Base-by-base conservation (phyloP, 2,888 invertebrate genomes). In the Quadroppia sp. region DNA sequence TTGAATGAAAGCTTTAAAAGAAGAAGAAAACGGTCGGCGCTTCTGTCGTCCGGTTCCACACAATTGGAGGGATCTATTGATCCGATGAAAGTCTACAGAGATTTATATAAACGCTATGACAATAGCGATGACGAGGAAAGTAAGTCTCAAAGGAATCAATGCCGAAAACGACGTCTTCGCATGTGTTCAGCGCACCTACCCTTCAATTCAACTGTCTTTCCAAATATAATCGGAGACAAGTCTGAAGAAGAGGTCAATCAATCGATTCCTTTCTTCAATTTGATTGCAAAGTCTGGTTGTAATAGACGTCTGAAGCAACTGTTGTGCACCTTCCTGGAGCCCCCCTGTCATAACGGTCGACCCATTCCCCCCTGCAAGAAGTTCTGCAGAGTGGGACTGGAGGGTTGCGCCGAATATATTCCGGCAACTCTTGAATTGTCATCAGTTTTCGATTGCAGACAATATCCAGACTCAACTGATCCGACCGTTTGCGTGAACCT, bases 131-230 rank as follows among this genome's bases (percentile, higher is more conserved):
- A 71, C 67, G 69, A 69, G n/a, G 69, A 69, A 28, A 69, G 25
- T 45, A 32, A 15, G 20, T 20, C 50, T 17, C 61, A 64, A 13
- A 64, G 56, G 45, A 61, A 69, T 32, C 71, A 72, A 32, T 77
- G 77, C 50, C 32, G 56, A 15, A 74, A 76, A 20, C 69, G 76
- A 1, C 82, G 83, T 6, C 80, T 86, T 69, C 80, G 82, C 11
- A 79, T 86, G 71, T 89, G 89, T 78, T 86, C 86, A n/a, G 88
- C 87, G 1, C 85, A 88, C 3, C 81, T 88, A n/a, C 88, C 87
- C 0, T 89, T 88, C 79, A 88, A 88, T 81, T 81, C 88, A 77
- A 87, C 88, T 1, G 86, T 86, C 13, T 80, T 83, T 6, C 82
- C 86, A 1, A 82, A 79, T 59, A 72, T 77, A 25, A 79, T 81